Evolutionary conservation across 1,140 invertebrate species (phyloP), one percentile per base, ranked within the genome.

Genomic region (Ceratitis capitata): DNA sequence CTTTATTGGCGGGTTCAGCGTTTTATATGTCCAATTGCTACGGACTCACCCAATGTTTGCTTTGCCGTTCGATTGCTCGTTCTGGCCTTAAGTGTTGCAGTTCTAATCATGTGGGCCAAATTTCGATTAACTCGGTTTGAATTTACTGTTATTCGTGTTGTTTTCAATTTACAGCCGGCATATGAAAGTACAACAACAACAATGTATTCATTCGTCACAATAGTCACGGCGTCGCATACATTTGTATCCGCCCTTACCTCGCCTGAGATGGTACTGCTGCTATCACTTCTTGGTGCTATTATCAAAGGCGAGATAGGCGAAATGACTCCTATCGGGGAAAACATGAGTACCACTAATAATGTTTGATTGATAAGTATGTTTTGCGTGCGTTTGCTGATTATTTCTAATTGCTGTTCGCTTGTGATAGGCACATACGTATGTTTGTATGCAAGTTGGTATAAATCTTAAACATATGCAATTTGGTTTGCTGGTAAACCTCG

Each of bases 351-450:
- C 29, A 10, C 61, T 69, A 19, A 39, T 69, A 69, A 16, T 39
- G 32, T n/a, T 69, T 69, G 61, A 69, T 69, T 69, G 61, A 69
- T 69, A 69, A 69, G 14, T 69, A 16, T 69, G 58, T 61, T 61
- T 61, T 61, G 58, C 23, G 23, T 12, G 9, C 9, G 26, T 32
- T n/a, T 16, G 9, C n/a, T 69, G 16, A 16, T 6, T 69, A 32
- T 35, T 29, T 69, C 32, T 32, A 69, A 39, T 29, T 19, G 61
- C 32, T 2, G 29, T 6, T 16, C 32, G 16, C 14, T 39, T 39
- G 5, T 32, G 10, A 19, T 16, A 3, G 9, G n/a, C n/a, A 53
- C 26, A 26, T 64, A 32, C 51, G 51, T 12, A 12, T n/a, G n/a
- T n/a, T n/a, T n/a, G n/a, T n/a, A n/a, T n/a, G n/a, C n/a, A n/a